Evolutionary conservation across 2,888 invertebrate genomes (phyloP), one percentile per base, ranked within the genome.

Genomic region (Hydroisotoma schaefferi): DNA sequence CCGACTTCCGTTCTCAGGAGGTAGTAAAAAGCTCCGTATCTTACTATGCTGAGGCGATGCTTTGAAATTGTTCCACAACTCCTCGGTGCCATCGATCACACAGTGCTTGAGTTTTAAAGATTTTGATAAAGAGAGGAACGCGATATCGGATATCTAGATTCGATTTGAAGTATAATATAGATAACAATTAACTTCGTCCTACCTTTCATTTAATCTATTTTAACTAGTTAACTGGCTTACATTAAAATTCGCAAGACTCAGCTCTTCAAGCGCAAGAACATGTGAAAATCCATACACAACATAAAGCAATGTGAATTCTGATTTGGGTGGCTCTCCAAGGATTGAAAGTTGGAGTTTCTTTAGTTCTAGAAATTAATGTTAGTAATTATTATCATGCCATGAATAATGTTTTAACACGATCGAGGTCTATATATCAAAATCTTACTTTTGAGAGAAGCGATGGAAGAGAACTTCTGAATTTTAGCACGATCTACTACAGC

Each of bases 131-230:
- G 46, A 40, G 51, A 64, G 55, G 10, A 64, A 51, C 2, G 58
- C 55, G n/a, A 64, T 55, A 49, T 64, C 64, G 8, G 64, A 55
- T 8, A 61, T 51, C 64, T 64, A 37, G 1, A 58, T 57, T 15
- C 25, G 18, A 12, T 25, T 25, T 23, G 18, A 23, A 22, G 15
- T 23, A 28, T 38, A 27, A n/a, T 43, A 10, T 23, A 37, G 26
- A 18, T 28, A 12, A 48, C 23, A 56, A 48, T 47, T 47, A n/a
- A 4, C 27, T 51, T 12, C 37, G 33, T 25, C 23, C n/a, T 12
- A 10, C 37, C 3, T 3, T 10, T 8, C 23, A 29, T n/a, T 25
- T 48, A 15, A 44, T 10, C 12, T 22, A n/a, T 22, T 12, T 22
- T 8, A n/a, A 48, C 10, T 18, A 48, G 5, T 6, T 38, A 52